Evolutionary conservation across 2,113 vertebrate genomes (phyloP).

Genomic region (Anoura caudifer): DNA sequence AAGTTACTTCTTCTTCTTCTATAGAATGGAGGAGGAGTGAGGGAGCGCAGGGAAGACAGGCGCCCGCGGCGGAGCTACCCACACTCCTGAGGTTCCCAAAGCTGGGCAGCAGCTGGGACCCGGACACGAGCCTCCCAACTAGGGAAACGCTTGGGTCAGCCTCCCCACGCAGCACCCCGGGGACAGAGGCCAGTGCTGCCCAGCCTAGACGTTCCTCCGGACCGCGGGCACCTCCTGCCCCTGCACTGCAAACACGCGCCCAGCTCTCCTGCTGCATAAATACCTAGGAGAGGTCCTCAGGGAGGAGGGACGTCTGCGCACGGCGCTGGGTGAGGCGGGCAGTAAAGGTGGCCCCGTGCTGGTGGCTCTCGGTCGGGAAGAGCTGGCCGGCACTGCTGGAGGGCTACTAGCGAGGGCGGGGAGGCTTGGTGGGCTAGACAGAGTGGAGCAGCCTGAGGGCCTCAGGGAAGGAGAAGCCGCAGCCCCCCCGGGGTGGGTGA

Average conservation of each 20-base stretch:
- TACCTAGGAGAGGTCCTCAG: slow-evolving; percentile 95
- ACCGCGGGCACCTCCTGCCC: slow-evolving; percentile 23
- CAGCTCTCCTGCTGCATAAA: slow-evolving; percentile 65
- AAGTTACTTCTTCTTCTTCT: background rate
- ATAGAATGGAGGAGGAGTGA: background rate
- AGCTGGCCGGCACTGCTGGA: slow-evolving; percentile 74
- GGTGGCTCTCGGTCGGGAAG: slow-evolving; percentile 79
- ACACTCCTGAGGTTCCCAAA: background rate
- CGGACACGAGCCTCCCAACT: background rate
- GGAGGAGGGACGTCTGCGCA: slow-evolving; percentile 82
- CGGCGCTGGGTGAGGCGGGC: slow-evolving; percentile 82
- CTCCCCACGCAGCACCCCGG: background rate
- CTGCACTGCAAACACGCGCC: slow-evolving; percentile 72
- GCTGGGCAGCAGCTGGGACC: background rate
- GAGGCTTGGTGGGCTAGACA: slow-evolving; percentile 79
- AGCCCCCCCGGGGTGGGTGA: slow-evolving; percentile 81
- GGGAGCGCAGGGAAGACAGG: background rate
- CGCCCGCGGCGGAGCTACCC: background rate
- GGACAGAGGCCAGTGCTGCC: slow-evolving; percentile 65
- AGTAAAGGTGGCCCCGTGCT: slow-evolving; percentile 77
- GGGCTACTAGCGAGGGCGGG: slow-evolving; percentile 75
- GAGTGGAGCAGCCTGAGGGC: slow-evolving; percentile 62
- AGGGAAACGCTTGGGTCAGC: slow-evolving; percentile 71
- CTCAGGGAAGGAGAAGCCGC: slow-evolving; percentile 77
- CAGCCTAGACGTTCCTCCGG: background rate